These are phyloP conservation scores for Carcharodon carcharias DNA, from an alignment of 2,797 vertebrate genomes.

Conservation along the genomic window DNA sequence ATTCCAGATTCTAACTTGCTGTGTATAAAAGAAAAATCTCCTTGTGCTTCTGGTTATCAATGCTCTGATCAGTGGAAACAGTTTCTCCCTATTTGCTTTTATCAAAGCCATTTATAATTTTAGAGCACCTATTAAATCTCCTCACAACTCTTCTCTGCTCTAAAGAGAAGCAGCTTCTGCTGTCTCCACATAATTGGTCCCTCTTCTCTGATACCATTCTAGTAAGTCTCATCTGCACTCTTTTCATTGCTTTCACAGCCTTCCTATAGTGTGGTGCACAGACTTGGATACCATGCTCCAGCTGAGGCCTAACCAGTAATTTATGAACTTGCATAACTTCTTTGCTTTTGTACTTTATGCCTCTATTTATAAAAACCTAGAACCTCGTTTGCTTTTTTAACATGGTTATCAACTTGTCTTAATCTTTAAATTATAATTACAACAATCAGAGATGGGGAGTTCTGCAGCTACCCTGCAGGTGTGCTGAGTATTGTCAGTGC, in stretches of 20 bases:
- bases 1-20: neutral
- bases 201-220: neutral
- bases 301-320: neutral
- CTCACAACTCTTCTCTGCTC: neutral
- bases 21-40: neutral
- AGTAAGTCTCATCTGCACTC: neutral
- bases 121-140: neutral
- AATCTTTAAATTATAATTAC: neutral
- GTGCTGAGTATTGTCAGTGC: neutral
- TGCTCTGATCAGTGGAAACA: neutral
- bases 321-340: neutral
- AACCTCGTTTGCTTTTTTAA: neutral
- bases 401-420: neutral
- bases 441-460: neutral
- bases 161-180: neutral
- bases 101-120: neutral
- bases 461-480: neutral
- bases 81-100: neutral
- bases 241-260: neutral
- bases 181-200: neutral
- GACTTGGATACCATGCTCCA: neutral
- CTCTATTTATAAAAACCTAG: neutral
- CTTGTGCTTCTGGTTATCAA: neutral
- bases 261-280: neutral
- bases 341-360: neutral